Conservation (phyloP, 2,888 invertebrate species). For the Nysson spinosus region DNA sequence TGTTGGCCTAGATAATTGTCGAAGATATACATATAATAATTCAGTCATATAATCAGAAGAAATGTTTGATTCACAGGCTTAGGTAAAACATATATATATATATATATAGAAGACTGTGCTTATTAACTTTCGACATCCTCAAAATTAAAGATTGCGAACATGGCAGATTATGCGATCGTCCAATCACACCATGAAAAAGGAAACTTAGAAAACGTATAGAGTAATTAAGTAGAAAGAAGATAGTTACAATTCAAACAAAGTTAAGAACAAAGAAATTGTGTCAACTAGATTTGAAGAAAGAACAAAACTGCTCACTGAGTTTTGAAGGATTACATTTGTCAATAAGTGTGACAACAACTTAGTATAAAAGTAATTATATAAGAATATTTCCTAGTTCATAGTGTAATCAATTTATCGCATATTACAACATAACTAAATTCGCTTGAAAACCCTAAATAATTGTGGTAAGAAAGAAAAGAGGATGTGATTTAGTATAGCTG, state of each 20-base stretch:
- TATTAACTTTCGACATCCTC: constrained; percentile 10
- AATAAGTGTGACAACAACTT: too few species aligned
- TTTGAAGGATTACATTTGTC: too few species aligned
- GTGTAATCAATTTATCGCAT: too few species aligned
- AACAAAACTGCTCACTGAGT: too few species aligned
- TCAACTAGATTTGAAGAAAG: too few species aligned
- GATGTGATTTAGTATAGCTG: constrained; percentile 27
- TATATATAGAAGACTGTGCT: constrained; percentile 35
- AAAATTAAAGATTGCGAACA: constrained; percentile 14
- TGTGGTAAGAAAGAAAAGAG: constrained; percentile 3
- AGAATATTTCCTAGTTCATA: too few species aligned
- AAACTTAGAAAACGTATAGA: constrained; percentile 21
- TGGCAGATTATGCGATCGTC: constrained; percentile 5
- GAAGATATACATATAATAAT: not conserved
- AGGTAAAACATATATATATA: constrained; percentile 16
- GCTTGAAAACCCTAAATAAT: too few species aligned
- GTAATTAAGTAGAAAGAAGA: constrained; percentile 4
- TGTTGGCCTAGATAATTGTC: constrained; percentile 19
- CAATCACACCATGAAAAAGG: constrained; percentile 3
- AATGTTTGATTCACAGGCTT: constrained; percentile 13
- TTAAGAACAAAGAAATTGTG: constrained; percentile 1
- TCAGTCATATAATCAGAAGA: constrained; percentile 10
- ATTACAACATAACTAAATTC: too few species aligned
- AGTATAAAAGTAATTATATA: too few species aligned
- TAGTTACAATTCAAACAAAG: constrained; percentile 12